Conservation (phyloP, 1,140 invertebrate genomes). For the Brachionus rubens region DNA sequence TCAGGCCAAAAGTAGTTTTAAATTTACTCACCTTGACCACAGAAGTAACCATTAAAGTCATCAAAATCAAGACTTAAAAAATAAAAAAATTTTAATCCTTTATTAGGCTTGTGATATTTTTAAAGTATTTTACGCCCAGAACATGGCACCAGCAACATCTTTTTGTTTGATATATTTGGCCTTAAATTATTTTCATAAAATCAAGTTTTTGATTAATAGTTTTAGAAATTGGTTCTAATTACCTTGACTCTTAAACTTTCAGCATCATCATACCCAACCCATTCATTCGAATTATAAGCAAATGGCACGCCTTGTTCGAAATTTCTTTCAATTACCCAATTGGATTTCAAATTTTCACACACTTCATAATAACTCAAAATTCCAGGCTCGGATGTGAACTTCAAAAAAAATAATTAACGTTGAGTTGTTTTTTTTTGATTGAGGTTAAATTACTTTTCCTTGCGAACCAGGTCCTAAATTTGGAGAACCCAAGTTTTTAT, state of each 20-base stretch:
- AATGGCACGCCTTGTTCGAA: conserved; percentile 64
- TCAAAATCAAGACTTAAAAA: conserved; percentile 65
- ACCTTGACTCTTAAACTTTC: conserved; percentile 50
- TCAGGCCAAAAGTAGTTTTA: no score
- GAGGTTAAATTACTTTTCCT: conserved; percentile 37
- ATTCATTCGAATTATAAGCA: conserved; percentile 78
- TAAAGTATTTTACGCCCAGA: conserved; percentile 69
- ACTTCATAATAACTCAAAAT: conserved; percentile 88
- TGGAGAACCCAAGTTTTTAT: conserved; percentile 81
- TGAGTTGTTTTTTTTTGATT: background rate
- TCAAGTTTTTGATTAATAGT: background rate
- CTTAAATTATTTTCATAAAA: conserved; percentile 54
- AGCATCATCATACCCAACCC: conserved; percentile 87
- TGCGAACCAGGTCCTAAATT: conserved; percentile 68
- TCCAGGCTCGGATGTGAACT: conserved; percentile 78
- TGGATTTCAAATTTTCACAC: conserved; percentile 42
- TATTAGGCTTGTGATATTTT: background rate
- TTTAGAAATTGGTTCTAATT: background rate
- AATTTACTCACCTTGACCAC: conserved; percentile 26
- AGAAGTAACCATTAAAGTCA: conserved; percentile 50
- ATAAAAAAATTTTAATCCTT: no score
- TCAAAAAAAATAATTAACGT: background rate
- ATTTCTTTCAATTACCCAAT: conserved; percentile 3
- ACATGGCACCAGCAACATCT: conserved; percentile 43
- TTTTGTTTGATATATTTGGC: conserved; percentile 68